Percentiles rank a stretch among this genome's conserved stretches.
These are phyloP conservation scores for Oscheius sp. DNA, from an alignment of 1,140 invertebrate species.

Conservation along the genomic window DNA sequence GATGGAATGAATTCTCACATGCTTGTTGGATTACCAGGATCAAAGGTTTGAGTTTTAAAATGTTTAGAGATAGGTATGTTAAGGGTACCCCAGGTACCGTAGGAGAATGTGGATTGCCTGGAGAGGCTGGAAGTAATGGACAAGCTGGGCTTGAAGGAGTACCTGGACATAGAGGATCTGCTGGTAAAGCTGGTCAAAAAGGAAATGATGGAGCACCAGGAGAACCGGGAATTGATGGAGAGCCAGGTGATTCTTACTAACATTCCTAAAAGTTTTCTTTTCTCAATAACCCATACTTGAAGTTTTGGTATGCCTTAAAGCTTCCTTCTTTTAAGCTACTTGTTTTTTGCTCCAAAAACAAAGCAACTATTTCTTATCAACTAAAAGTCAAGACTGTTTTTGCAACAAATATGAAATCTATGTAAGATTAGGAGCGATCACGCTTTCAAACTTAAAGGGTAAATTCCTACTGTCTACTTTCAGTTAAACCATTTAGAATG, in stretches of 20 bases:
- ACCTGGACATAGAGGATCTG: background rate
- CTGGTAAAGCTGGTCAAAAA: background rate
- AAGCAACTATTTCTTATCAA: too few relatives aligned
- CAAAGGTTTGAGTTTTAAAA: background rate
- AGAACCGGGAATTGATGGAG: background rate
- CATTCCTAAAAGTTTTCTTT: too few relatives aligned
- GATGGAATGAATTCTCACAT: background rate
- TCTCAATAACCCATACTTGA: too few relatives aligned
- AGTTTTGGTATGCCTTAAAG: too few relatives aligned
- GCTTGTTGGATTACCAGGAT: background rate
- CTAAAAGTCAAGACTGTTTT: too few relatives aligned
- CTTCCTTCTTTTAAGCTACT: too few relatives aligned
- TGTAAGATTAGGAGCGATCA: too few relatives aligned
- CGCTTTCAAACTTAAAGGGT: too few relatives aligned
- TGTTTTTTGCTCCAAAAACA: too few relatives aligned
- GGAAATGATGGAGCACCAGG: background rate
- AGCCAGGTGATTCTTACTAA: background rate
- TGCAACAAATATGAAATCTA: too few relatives aligned
- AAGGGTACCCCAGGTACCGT: background rate
- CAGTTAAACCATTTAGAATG: too few relatives aligned
- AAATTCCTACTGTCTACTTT: too few relatives aligned
- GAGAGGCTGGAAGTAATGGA: background rate
- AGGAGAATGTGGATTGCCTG: background rate
- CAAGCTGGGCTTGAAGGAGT: background rate
- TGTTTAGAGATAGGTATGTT: background rate